A percentile compares a stretch with the other conserved stretches of the same genome.
Evolutionary conservation across 1,140 invertebrate genomes (phyloP).

Genomic region (Pseudomyrmex flavicornis): DNA sequence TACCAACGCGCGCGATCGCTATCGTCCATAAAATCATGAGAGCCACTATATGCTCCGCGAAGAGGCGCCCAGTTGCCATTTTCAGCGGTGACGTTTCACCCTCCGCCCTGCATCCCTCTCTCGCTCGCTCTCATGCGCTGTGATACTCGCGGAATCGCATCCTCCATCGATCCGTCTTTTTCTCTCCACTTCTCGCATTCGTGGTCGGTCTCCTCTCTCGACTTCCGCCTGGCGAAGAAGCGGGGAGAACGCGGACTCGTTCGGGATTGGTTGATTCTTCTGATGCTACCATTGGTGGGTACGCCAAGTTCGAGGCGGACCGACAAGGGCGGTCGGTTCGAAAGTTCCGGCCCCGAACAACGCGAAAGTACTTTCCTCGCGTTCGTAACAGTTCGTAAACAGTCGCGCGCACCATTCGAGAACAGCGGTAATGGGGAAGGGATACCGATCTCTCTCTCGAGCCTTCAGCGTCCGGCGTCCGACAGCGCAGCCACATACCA

Average conservation of each 20-base stretch:
- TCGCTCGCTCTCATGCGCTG: background rate
- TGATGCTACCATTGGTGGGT: slow-evolving; percentile 64
- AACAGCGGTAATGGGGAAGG: slow-evolving; percentile 42
- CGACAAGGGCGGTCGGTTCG: slow-evolving; percentile 58
- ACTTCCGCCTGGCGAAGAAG: background rate
- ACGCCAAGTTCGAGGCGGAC: slow-evolving; percentile 62
- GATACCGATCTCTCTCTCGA: slow-evolving; percentile 56
- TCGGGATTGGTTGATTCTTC: slow-evolving; percentile 50
- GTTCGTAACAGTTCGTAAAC: slow-evolving; percentile 34
- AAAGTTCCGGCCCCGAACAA: slow-evolving; percentile 60
- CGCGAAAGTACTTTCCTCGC: slow-evolving; percentile 7
- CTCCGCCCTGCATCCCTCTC: slow-evolving; percentile 16
- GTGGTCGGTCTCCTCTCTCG: background rate
- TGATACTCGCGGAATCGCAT: slow-evolving; percentile 38
- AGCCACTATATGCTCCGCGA: slow-evolving; percentile 1
- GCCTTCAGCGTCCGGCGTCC: slow-evolving; percentile 62
- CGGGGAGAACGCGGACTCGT: background rate
- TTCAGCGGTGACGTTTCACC: slow-evolving; percentile 44
- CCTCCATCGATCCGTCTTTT: slow-evolving; percentile 1
- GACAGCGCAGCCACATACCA: slow-evolving; percentile 78
- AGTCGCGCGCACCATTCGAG: slow-evolving; percentile 69
- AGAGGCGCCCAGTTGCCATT: slow-evolving; percentile 66
- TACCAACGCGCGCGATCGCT: slow-evolving; percentile 33
- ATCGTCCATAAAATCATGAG: slow-evolving; percentile 41
- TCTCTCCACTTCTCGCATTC: background rate